phyloP scores from a whole-genome alignment of 1,140 invertebrate species.

The Drosophila lacertosa region DNA sequence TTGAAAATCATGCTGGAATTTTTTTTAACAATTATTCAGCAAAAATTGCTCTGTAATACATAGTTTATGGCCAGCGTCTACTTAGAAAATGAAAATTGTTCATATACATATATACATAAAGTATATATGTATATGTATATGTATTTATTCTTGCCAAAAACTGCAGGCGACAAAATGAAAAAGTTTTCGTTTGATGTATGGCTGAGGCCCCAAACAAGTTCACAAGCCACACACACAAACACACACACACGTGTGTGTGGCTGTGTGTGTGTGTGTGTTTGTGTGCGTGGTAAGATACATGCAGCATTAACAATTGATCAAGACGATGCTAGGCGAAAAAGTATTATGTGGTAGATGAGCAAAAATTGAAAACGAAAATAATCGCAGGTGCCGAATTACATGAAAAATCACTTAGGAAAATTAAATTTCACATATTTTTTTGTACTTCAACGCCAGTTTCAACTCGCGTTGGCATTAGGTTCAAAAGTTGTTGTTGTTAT shows the following conservation, averaged over 20 bases:
- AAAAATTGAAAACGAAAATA: constrained; percentile 77
- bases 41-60: constrained; percentile 44
- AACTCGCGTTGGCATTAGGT: constrained; percentile 63
- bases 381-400: constrained; percentile 82
- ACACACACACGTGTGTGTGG: background rate
- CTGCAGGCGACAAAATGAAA: constrained; percentile 61
- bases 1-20: constrained; percentile 40
- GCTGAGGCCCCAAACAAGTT: constrained; percentile 65
- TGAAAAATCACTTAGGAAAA: constrained; percentile 83
- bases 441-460: constrained; percentile 70
- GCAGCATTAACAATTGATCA: constrained; percentile 81
- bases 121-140: constrained; percentile 22
- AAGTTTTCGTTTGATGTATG: constrained; percentile 73
- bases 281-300: constrained; percentile 66
- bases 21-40: constrained; percentile 63
- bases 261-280: constrained; percentile 3
- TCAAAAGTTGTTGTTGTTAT: constrained; percentile 56
- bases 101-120: constrained; percentile 2
- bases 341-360: constrained; percentile 52
- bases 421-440: constrained; percentile 83
- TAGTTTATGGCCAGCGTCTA: constrained; percentile 20
- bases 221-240: constrained; percentile 56
- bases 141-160: constrained; percentile 60
- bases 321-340: constrained; percentile 61
- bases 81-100: constrained; percentile 41